Base-by-base conservation (phyloP, 2,888 invertebrate genomes). In the Leucoma salicis region DNA sequence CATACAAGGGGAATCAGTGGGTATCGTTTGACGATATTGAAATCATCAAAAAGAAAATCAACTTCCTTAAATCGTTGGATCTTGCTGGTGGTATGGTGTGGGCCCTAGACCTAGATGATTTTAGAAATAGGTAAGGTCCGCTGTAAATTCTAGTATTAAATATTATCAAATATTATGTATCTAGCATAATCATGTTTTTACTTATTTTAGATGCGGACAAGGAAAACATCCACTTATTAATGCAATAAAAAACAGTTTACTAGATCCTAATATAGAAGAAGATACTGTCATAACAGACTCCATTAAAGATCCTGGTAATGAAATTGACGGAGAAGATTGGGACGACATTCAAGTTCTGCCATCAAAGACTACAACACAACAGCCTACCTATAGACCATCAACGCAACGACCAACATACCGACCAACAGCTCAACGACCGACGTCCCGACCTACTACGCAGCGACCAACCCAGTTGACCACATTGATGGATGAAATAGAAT, bases 61-160 rank as follows among this genome's bases (percentile, higher is more conserved):
- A 95, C 62, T 94, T 93, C 63, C 93, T 97, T 24, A 92, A 95
- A 48, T 91, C 93, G 10, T 90, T 95, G 78, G 92, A 94, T 49
- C 90, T 97, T 12, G 97, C 94, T 10, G 97, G 97, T 43, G 96
- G 95, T 12, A 97, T 97, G 96, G 92, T 97, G 31, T 97, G 97
- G 97, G 96, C 97, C 0, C 82, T 97, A 24, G 97, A 97, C 85
- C 91, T 97, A 56, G 97, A 97, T 60, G 97, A 97, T 78, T 97
- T 96, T 71, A 92, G 91, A 50, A 93, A 94, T 68, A 91, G 88
- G 89, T 89, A 70, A 34, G 39, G 10, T 10, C n/a, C n/a, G n/a
- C 8, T 21, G 8, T 21, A 6, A 16, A 3, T 6, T 16, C 3
- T 16, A 16, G 6, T 16, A 16, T 4, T 16, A 13, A 31, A 31